Evolutionary conservation across 2,888 invertebrate species (phyloP).

Genomic region (Calliopum simillimum): DNA sequence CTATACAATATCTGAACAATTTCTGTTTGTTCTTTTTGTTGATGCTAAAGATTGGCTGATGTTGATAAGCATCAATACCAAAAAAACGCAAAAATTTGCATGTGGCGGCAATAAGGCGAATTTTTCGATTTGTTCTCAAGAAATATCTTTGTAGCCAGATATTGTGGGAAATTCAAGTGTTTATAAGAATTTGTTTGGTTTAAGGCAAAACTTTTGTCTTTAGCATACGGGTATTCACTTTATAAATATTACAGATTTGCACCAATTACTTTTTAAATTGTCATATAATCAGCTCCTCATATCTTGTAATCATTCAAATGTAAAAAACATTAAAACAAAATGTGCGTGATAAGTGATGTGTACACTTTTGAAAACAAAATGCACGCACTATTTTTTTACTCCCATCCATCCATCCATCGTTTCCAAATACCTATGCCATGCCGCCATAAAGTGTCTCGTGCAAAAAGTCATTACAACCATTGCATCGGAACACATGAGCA

Average conservation of each 20-base stretch:
- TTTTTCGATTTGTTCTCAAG: conserved; percentile 16
- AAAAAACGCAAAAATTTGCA: conserved; percentile 16
- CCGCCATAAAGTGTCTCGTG: neutral
- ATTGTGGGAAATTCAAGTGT: too few relatives aligned
- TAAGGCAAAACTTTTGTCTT: too few relatives aligned
- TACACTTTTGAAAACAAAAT: too few relatives aligned
- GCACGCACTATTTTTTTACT: too few relatives aligned
- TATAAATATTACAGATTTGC: too few relatives aligned
- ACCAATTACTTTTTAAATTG: too few relatives aligned
- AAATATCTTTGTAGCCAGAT: neutral
- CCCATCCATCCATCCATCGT: neutral
- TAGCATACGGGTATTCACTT: too few relatives aligned
- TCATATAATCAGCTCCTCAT: too few relatives aligned
- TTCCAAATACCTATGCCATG: neutral
- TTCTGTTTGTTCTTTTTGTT: conserved; percentile 37
- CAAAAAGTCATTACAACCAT: neutral
- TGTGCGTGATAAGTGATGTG: too few relatives aligned
- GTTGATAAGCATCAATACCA: conserved; percentile 45
- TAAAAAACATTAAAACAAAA: too few relatives aligned
- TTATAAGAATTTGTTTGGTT: too few relatives aligned
- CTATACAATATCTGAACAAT: conserved; percentile 48
- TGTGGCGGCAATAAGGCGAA: neutral
- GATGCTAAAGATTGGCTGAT: conserved; percentile 48
- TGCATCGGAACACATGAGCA: neutral
- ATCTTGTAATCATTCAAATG: too few relatives aligned